Base-by-base conservation (phyloP, 2,797 vertebrate species). In the Choloepus didactylus region DNA sequence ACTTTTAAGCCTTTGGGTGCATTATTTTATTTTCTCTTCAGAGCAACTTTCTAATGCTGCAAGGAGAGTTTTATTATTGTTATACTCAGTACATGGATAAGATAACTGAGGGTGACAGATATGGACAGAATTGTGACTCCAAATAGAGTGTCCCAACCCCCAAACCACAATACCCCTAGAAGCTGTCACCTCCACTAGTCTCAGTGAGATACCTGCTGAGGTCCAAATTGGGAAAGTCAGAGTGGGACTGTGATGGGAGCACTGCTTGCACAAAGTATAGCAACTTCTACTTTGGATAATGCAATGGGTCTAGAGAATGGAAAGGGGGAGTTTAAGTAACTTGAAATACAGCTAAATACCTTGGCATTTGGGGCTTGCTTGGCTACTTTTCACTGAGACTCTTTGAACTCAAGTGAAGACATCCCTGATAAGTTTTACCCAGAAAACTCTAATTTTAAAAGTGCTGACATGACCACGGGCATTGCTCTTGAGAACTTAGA, bases 381-480 rank as follows among this genome's bases (percentile, higher is more conserved):
- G 44, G 7, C n/a, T 91, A 25, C 66, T 85, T 75, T 92, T 80
- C 81, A 90, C 29, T 6, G 21, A 93, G 10, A 72, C 6, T 88
- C 19, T 90, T 96, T 46, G 90, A 92, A 84, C 92, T 81, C 59
- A 89, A 38, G 56, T 60, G 18, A 91, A 94, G 72, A 81, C n/a
- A 91, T 69, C 35, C 56, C 64, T 89, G 80, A 46, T 27, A 87
- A 27, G 16, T 54, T 85, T 84, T 56, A 87, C 41, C 67, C 62
- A 73, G 59, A 94, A 85, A 88, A 87, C 41, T 93, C 69, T 67
- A 75, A 87, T 81, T 91, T 79, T 79, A 29, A 90, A 80, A 72
- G 75, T 62, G 46, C 60, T 95, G 88, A 75, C 38, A 44, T 79
- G 51, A 46, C 84, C 38, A 56, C 16, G 31, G 44, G 29, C 69